phyloP scores from a whole-genome alignment of 2,888 invertebrate genomes.

The Apamea epomidion region DNA sequence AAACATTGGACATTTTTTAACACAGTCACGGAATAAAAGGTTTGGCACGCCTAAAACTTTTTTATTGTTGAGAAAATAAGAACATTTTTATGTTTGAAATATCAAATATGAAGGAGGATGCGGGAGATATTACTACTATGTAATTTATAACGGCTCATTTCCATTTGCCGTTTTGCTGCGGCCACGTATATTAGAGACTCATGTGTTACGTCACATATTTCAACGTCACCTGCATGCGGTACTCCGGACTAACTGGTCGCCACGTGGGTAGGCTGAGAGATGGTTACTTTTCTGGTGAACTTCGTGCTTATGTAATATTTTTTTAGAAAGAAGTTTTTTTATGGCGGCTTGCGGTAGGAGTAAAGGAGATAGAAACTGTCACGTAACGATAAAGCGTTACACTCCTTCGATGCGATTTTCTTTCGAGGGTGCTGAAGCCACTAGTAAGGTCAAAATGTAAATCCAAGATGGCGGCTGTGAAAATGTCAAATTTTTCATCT shows the following conservation, averaged over 20 bases:
- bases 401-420: background rate
- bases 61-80: background rate
- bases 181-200: slow-evolving; percentile 29
- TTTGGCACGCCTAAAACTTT: background rate
- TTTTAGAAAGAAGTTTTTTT: background rate
- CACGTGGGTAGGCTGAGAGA: background rate
- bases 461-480: too few species aligned
- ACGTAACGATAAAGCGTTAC: background rate
- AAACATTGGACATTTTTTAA: background rate
- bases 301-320: background rate
- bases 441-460: background rate
- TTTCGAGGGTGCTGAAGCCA: background rate
- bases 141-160: slow-evolving; percentile 38
- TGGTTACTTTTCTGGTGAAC: background rate
- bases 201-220: slow-evolving; percentile 25
- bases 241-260: background rate
- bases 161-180: slow-evolving; percentile 20
- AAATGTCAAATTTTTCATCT: too few species aligned
- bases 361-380: background rate
- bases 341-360: background rate
- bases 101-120: background rate
- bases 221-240: slow-evolving; percentile 36
- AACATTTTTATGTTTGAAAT: slow-evolving; percentile 10
- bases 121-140: background rate
- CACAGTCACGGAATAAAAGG: background rate